These are phyloP conservation scores for Pelodiscus sinensis DNA, from an alignment of 2,113 vertebrate genomes.

Conservation along the genomic window DNA sequence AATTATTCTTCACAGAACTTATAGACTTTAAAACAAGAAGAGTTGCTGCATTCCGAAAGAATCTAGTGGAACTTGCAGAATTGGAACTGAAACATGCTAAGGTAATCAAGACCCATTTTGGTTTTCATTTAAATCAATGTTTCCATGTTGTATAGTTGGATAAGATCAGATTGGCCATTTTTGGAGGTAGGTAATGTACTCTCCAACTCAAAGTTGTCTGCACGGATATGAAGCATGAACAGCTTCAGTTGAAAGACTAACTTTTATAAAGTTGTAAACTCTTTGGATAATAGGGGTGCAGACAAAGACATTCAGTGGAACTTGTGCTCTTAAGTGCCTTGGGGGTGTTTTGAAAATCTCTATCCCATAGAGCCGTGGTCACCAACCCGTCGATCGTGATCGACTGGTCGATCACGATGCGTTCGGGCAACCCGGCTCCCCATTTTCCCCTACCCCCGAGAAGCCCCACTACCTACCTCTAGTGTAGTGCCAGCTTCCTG, in stretches of 20 bases:
- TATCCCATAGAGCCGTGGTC: background rate
- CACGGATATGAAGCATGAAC: background rate
- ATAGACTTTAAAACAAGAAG: conserved; percentile 98
- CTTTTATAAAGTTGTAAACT: background rate
- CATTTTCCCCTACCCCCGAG: too few relatives aligned
- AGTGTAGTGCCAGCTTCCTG: too few relatives aligned
- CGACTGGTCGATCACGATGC: too few relatives aligned
- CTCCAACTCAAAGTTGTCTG: background rate
- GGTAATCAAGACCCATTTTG: conserved; percentile 76
- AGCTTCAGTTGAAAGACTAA: background rate
- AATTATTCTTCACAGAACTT: conserved; percentile 83
- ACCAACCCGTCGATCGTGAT: too few relatives aligned
- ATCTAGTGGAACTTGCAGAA: conserved; percentile 98
- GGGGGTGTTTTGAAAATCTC: background rate
- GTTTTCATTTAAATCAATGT: background rate
- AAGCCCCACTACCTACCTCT: too few relatives aligned
- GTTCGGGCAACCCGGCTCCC: too few relatives aligned
- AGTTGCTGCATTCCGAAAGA: conserved; percentile 98
- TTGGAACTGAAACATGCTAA: conserved; percentile 99
- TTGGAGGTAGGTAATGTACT: background rate
- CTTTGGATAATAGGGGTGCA: rapidly evolving
- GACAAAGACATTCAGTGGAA: background rate
- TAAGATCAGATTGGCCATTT: background rate
- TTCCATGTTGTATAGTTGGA: background rate
- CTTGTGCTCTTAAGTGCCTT: background rate